Percentiles rank a stretch among this genome's conserved stretches.
phyloP scores from a whole-genome alignment of 2,797 vertebrate genomes.

The Spea hammondii region DNA sequence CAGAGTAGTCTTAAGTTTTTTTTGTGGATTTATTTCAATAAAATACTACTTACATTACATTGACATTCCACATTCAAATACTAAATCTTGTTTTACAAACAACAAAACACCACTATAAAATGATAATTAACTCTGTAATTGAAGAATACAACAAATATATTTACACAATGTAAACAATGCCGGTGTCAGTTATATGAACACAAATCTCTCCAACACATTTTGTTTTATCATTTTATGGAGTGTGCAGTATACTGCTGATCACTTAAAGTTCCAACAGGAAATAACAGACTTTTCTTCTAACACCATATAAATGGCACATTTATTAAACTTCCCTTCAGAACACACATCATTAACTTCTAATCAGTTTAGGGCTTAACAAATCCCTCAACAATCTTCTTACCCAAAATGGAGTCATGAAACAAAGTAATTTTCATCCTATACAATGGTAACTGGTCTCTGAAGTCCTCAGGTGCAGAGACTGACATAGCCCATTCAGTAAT shows the following conservation, averaged over 20 bases:
- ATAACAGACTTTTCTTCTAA: slow-evolving; percentile 39
- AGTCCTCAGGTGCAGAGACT: slow-evolving; percentile 36
- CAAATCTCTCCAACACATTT: neutral
- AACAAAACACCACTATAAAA: no score
- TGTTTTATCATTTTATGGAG: slow-evolving; percentile 21
- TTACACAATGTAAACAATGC: neutral
- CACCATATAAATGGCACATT: slow-evolving; percentile 44
- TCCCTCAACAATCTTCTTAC: slow-evolving; percentile 46
- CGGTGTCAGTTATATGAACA: neutral
- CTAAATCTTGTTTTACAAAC: no score
- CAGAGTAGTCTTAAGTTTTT: no score
- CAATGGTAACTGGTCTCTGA: slow-evolving; percentile 26
- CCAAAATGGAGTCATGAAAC: slow-evolving; percentile 28
- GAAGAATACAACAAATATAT: neutral
- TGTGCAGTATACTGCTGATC: slow-evolving; percentile 26
- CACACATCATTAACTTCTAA: slow-evolving; percentile 48
- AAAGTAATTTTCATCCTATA: slow-evolving; percentile 24
- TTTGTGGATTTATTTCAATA: no score
- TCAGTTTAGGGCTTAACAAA: slow-evolving; percentile 45
- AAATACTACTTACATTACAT: no score
- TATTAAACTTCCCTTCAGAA: slow-evolving; percentile 45
- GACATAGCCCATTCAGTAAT: slow-evolving; percentile 24
- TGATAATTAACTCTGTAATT: neutral
- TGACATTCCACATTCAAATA: no score
- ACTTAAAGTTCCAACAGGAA: slow-evolving; percentile 27